Base-by-base conservation (phyloP, 2,797 vertebrate genomes). In the Takifugu ocellatus region DNA sequence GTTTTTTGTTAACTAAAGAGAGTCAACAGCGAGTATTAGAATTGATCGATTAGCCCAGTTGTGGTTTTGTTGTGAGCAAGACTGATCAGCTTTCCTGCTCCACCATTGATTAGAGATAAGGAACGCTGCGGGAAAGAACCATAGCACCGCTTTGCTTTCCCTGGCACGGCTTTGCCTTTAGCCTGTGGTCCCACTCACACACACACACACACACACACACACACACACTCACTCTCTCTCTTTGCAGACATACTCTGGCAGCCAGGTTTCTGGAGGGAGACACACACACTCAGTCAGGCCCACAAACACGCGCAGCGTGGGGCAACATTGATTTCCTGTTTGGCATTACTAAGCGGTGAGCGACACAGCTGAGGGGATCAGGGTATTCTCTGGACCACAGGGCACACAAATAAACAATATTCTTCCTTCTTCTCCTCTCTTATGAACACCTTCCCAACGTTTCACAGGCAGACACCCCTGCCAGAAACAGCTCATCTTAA, bases 291-390 rank as follows among this genome's bases (percentile, higher is more conserved):
- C 56, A 61, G 21, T 56, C 54, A 54, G 50, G 44, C 26, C 54
- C 16, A 66, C 59, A 60, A 27, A 69, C 52, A 74, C 63, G 77
- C 53, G 67, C 54, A 75, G 63, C 54, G 77, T 59, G 26, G 51
- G 66, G 75, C 78, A 75, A 78, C 84, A 88, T 78, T 73, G 84
- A 88, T 87, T 85, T 87, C 79, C 82, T 87, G 77, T 84, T 85
- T 83, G 81, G 68, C 75, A 75, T 80, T 69, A 49, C 72, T 77
- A 78, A 81, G 76, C 78, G 72, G 67, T 70, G 78, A 74, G 68
- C 67, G 73, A 67, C 75, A 79, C 77, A 72, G 78, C 72, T 68
- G 82, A 82, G 68, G 46, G 74, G 72, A 52, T 71, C 27, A 26
- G 74, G 47, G 60, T 61, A 52, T 52, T 85, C 78, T 71, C 78